Evolutionary conservation across 92 coral and sea anemone genomes (phyloP), one percentile per base, ranked within the genome.

Genomic region (Parazoanthus darwini): DNA sequence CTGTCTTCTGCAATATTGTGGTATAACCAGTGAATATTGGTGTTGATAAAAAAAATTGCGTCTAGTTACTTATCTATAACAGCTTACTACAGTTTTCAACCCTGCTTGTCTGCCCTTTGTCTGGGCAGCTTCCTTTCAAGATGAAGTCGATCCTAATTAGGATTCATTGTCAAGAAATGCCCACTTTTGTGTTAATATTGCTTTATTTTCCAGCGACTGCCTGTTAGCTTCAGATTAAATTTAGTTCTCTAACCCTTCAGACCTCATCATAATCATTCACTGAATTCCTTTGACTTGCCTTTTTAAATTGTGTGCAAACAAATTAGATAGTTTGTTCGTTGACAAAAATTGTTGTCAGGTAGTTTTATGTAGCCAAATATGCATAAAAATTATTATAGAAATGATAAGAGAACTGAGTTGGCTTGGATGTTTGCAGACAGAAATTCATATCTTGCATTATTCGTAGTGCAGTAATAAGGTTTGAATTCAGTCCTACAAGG

Each of bases 81-180:
- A 22, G 35, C 86, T 82, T 15, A 9, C 86, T 82, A 82, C 76
- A 82, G 77, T 82, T 65, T 66, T 48, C 73, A 11, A 23, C 38
- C 56, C 37, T 26, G 48, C 8, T 66, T 66, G 51, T 82, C 51
- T 82, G 80, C 25, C 80, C 5, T 23, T 36, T 37, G 48, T 76
- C 51, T 82, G 50, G 36, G 75, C 10, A 13, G 37, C 86, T 15
- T 8, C 35, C 78, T 74, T 68, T 74, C 46, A 22, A 36, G 15
- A 33, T 8, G 42, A 33, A 33, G 46, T 66, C 7, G 38, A 10
- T 43, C 23, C 26, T 63, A 8, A 56, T 51, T 42, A 38, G 86
- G 75, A 33, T 50, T 71, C 26, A 8, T 70, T 70, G 37, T 84
- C 13, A 56, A 29, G 15, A 54, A 54, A 54, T 44, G 78, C 65